Conservation (phyloP, 1,140 invertebrate genomes). For the Prorops nasuta region DNA sequence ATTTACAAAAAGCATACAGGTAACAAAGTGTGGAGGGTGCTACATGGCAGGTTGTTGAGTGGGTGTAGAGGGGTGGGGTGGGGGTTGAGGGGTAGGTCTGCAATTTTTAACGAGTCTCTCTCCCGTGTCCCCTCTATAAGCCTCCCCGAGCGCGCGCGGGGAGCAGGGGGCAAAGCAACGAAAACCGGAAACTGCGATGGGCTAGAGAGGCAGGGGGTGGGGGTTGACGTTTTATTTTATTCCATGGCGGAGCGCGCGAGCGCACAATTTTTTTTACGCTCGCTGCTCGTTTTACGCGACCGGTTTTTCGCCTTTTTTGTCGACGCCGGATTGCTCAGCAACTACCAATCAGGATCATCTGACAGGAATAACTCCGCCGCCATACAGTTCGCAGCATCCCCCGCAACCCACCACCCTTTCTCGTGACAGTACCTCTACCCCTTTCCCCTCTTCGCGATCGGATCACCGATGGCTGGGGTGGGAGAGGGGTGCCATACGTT, state of each 20-base stretch:
- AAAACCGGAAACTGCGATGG: constrained; percentile 10
- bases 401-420: constrained; percentile 9
- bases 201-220: constrained; percentile 8
- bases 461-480: background rate
- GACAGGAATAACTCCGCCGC: constrained; percentile 43
- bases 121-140: constrained; percentile 13
- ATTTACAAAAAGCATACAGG: no score
- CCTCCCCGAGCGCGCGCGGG: constrained; percentile 11
- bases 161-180: no score
- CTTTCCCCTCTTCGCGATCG: constrained; percentile 15
- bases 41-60: no score
- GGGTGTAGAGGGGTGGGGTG: no score
- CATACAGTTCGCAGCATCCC: constrained; percentile 11
- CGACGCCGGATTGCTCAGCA: constrained; percentile 48
- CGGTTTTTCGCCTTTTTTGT: constrained; percentile 29
- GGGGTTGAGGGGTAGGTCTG: constrained; percentile 14
- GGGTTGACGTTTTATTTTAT: constrained; percentile 35
- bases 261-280: constrained; percentile 29
- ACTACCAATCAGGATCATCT: constrained; percentile 57
- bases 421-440: no score
- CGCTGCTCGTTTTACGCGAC: constrained; percentile 35
- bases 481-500: constrained; percentile 30
- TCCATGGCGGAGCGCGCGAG: constrained; percentile 17
- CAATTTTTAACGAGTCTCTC: constrained; percentile 28
- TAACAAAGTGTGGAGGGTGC: no score